Evolutionary conservation across 64 coral and sea anemone species (phyloP).

Genomic region (Montipora cactus): DNA sequence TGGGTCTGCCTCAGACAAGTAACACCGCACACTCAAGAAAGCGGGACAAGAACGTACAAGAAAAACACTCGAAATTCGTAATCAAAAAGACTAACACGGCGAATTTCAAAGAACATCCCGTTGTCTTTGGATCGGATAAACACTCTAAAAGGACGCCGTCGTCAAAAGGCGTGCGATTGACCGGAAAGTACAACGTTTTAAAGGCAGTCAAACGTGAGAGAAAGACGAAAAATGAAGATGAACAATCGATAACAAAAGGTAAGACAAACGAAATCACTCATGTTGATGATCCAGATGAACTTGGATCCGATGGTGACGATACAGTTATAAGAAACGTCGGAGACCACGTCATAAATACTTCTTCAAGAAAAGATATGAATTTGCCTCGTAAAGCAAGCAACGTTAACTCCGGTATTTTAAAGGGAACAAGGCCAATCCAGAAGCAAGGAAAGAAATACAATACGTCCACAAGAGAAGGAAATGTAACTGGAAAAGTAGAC

Average conservation of each 20-base stretch:
- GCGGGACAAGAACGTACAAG: not conserved
- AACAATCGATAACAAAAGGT: not conserved
- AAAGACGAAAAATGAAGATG: not conserved
- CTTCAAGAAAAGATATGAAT: not conserved
- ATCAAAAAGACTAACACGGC: too few species aligned
- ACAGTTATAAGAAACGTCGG: not conserved
- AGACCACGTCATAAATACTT: not conserved
- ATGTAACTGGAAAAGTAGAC: not conserved
- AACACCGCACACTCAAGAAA: not conserved
- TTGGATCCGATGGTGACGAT: slow-evolving; percentile 21
- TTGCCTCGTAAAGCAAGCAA: not conserved
- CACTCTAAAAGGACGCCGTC: not conserved
- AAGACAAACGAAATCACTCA: too few species aligned
- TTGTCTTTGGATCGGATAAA: slow-evolving; percentile 9
- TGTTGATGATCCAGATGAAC: slow-evolving; percentile 50
- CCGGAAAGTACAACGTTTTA: not conserved
- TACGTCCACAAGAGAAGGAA: not conserved
- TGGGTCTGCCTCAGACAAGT: not conserved
- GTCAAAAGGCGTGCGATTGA: not conserved
- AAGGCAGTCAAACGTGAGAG: not conserved
- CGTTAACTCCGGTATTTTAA: not conserved
- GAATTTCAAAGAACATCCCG: not conserved
- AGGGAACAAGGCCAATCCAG: not conserved
- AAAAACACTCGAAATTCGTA: not conserved
- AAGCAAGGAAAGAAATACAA: not conserved